These are phyloP conservation scores for Eilema griseolum DNA, from an alignment of 2,888 invertebrate species.

Conservation along the genomic window DNA sequence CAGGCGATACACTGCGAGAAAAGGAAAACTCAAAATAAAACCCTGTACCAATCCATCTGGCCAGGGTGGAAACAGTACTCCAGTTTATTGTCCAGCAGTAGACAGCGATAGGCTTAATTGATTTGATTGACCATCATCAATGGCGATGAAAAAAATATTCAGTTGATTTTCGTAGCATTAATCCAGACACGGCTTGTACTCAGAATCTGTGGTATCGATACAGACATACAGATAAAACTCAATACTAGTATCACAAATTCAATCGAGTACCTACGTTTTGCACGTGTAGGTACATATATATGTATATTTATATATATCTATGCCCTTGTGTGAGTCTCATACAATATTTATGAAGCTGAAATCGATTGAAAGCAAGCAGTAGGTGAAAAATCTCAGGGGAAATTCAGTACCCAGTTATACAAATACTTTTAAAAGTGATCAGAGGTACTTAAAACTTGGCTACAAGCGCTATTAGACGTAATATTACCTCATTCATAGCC, in stretches of 20 bases:
- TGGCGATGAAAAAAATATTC: too few relatives aligned
- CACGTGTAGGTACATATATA: neutral
- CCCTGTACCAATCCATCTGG: too few relatives aligned
- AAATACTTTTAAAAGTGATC: constrained; percentile 14
- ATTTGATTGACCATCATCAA: too few relatives aligned
- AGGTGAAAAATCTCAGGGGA: neutral
- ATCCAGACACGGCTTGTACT: too few relatives aligned
- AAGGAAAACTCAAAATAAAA: too few relatives aligned
- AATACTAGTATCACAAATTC: neutral
- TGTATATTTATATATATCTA: neutral
- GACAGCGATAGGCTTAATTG: too few relatives aligned
- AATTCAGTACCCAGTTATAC: neutral
- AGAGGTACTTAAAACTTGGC: constrained; percentile 3
- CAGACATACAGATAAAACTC: neutral
- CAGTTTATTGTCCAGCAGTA: too few relatives aligned
- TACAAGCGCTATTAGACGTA: constrained; percentile 6
- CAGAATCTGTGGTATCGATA: neutral
- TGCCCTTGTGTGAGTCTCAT: constrained; percentile 1
- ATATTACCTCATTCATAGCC: constrained; percentile 6
- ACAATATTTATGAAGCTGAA: constrained; percentile 6
- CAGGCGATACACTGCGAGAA: too few relatives aligned
- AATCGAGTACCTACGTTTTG: neutral
- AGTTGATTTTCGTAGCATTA: too few relatives aligned
- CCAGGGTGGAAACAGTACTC: too few relatives aligned
- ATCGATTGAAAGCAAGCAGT: constrained; percentile 7